Evolutionary conservation across 2,797 vertebrate genomes (phyloP).

Genomic region (Muscicapa comitata): DNA sequence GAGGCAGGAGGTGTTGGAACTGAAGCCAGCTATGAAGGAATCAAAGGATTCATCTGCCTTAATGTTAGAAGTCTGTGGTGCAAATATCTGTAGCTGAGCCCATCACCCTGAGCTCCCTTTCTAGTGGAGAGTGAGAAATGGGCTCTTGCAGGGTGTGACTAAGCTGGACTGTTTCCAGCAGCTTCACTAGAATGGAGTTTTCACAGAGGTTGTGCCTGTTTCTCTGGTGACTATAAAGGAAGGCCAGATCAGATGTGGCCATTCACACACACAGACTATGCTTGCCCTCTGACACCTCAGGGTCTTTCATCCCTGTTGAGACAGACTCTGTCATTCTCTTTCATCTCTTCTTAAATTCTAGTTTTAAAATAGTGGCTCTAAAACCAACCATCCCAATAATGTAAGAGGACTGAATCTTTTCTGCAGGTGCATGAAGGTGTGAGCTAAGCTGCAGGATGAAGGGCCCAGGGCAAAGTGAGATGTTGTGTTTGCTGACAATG

Average conservation of each 20-base stretch:
- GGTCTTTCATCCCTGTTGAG: background rate
- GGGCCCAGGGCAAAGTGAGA: background rate
- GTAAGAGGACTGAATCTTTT: background rate
- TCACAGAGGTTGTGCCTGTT: background rate
- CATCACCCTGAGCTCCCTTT: background rate
- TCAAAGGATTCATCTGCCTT: conserved; percentile 36
- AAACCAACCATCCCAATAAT: background rate
- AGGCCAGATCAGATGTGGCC: background rate
- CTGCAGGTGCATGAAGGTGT: too few species aligned
- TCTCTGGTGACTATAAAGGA: background rate
- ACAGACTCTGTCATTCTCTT: background rate
- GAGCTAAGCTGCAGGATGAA: background rate
- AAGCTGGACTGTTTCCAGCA: background rate
- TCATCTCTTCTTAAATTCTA: background rate
- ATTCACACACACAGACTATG: background rate
- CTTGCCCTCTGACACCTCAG: background rate
- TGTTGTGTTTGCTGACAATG: background rate
- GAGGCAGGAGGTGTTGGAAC: background rate
- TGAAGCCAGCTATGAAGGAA: background rate
- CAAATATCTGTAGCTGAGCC: background rate
- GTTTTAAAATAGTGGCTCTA: background rate
- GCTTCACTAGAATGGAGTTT: background rate
- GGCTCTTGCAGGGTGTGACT: background rate
- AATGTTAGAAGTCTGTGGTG: background rate
- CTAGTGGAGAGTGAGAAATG: background rate